These are phyloP conservation scores for Sarcophilus harrisii DNA, from an alignment of 2,797 vertebrate genomes.

Conservation along the genomic window DNA sequence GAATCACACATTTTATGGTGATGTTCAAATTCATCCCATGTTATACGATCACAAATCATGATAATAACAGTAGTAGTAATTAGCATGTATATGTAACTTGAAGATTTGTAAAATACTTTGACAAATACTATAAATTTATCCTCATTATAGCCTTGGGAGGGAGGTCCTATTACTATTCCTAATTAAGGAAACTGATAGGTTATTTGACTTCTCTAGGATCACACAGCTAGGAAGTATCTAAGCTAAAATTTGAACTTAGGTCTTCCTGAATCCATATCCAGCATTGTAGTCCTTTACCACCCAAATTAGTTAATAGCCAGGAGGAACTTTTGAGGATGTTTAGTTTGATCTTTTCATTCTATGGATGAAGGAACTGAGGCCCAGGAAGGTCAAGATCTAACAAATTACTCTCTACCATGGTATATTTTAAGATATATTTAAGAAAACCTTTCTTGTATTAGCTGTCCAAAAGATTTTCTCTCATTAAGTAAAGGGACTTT, in stretches of 20 bases:
- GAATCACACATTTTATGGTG: neutral
- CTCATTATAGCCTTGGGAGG: neutral
- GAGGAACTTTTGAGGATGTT: neutral
- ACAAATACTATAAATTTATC: neutral
- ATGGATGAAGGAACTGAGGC: neutral
- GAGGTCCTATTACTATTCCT: neutral
- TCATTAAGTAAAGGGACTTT: neutral
- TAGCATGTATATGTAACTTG: neutral
- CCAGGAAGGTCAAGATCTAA: neutral
- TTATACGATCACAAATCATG: neutral
- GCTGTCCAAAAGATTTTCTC: constrained; percentile 32
- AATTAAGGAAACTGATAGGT: neutral
- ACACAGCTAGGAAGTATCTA: neutral
- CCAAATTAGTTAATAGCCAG: neutral
- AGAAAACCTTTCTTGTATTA: neutral
- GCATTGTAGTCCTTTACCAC: neutral
- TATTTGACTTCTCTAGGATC: neutral
- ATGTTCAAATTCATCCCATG: neutral
- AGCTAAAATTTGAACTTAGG: neutral
- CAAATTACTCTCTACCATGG: neutral
- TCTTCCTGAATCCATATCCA: neutral
- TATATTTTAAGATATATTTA: neutral
- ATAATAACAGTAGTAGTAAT: neutral
- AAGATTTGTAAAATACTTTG: neutral
- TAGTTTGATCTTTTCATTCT: neutral